A percentile compares a stretch with the other conserved stretches of the same genome.
Conservation (phyloP, 1,140 invertebrate genomes). For the Asbolus verrucosus region DNA sequence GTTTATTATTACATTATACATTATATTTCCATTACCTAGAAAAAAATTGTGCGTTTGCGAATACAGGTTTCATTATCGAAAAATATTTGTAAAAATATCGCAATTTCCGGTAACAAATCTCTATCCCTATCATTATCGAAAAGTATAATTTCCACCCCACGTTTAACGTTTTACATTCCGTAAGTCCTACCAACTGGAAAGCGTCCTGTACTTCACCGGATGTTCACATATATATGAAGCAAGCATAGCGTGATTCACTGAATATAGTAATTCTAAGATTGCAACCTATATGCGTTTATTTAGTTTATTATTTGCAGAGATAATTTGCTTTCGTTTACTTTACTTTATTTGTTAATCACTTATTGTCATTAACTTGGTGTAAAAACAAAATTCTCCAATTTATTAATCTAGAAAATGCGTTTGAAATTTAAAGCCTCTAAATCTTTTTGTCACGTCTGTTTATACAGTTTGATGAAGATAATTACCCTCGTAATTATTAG, state of each 20-base stretch:
- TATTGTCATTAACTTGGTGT: too few relatives aligned
- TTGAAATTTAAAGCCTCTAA: too few relatives aligned
- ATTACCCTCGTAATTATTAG: constrained; percentile 22
- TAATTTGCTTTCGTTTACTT: too few relatives aligned
- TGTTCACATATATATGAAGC: constrained; percentile 10
- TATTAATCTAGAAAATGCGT: too few relatives aligned
- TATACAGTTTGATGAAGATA: constrained; percentile 4
- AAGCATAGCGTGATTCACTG: constrained; percentile 15
- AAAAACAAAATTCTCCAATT: too few relatives aligned
- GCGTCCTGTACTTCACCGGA: constrained; percentile 19
- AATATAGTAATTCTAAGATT: constrained; percentile 22
- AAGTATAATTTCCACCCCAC: constrained; percentile 20
- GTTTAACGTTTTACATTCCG: constrained; percentile 36
- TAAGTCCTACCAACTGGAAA: constrained; percentile 36
- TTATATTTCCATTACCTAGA: neutral
- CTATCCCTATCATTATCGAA: constrained; percentile 31
- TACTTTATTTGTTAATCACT: too few relatives aligned
- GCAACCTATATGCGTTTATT: too few relatives aligned
- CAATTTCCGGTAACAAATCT: constrained; percentile 32
- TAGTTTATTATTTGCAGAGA: too few relatives aligned
- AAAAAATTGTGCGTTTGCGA: neutral
- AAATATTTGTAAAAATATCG: constrained; percentile 41
- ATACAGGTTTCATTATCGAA: too few relatives aligned
- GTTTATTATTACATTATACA: too few relatives aligned
- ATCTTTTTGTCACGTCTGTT: too few relatives aligned